These are phyloP conservation scores for Crotalus horridus DNA, from an alignment of 2,113 vertebrate genomes.

Conservation along the genomic window DNA sequence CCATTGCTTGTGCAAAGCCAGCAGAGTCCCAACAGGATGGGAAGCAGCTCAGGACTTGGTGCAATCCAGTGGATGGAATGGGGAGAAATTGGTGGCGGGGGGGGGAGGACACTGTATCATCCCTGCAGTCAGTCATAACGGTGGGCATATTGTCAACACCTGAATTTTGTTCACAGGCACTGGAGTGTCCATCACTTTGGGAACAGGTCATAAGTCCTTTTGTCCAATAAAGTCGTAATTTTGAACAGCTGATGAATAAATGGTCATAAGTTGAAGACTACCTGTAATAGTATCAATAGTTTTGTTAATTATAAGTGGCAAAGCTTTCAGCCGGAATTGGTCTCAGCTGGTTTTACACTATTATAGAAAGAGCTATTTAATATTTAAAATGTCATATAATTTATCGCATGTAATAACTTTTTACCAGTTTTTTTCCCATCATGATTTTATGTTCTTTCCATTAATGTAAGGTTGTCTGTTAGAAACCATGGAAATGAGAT, in stretches of 20 bases:
- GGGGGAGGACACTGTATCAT: not conserved
- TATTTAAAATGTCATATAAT: not conserved
- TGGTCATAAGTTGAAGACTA: not conserved
- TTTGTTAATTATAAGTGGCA: not conserved
- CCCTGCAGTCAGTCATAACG: not conserved
- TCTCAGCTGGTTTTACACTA: not conserved
- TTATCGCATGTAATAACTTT: not conserved
- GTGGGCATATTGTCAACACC: not conserved
- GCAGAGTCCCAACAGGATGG: not conserved
- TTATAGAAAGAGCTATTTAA: not conserved
- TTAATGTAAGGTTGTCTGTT: not conserved
- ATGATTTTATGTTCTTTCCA: not conserved
- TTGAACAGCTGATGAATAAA: not conserved
- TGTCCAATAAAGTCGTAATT: not conserved
- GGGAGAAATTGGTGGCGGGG: not conserved
- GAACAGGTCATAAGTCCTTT: too few species aligned
- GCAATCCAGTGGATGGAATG: too few species aligned
- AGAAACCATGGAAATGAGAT: conserved; percentile 6
- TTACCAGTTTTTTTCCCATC: not conserved
- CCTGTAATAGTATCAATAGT: not conserved
- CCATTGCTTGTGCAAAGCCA: too few species aligned
- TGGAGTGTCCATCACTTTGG: too few species aligned
- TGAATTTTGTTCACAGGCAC: too few species aligned
- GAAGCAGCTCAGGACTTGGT: not conserved
- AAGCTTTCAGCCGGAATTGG: not conserved